Base-by-base conservation (phyloP, 2,888 invertebrate species). In the Phytoseiulus persimilis region DNA sequence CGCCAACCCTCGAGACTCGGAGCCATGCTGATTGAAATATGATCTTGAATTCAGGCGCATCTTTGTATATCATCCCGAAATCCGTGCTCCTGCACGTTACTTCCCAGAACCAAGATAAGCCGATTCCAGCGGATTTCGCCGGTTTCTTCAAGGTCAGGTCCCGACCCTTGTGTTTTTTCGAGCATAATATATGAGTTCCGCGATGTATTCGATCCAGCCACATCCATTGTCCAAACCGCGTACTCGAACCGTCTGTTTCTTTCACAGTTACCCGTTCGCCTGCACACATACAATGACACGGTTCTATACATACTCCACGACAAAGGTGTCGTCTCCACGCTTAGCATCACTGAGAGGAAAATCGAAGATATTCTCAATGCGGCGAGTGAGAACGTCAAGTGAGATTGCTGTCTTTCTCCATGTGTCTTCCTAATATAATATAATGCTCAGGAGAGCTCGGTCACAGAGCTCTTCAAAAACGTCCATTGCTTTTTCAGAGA, bases 61-160 rank as follows among this genome's bases (percentile, higher is more conserved):
- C 84, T 23, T 14, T 84, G 84, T 84, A 84, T 32, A 84, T 84
- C 84, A 84, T 84, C 32, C 84, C 84, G 84, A 84, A 84, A 31
- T 84, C 84, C 32, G 84, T 84, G 31, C 33, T 84, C 32, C 84
- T 84, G 23, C 84, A 84, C 84, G 28, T 31, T 32, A 84, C 84
- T 2, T 33, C 84, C 5, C 84, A 31, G 5, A 84, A 32, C 23
- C 84, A 84, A 31, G 84, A 84, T 31, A 84, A 84, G 14, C 84
- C 84, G 84, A 84, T 84, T 6, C 18, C 84, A 14, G 84, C 84
- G 3, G 84, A 84, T 84, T 84, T 84, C 32, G 84, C 33, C 84
- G 84, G 84, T 31, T 84, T 32, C 32, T 84, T 84, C 31, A 84
- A 84, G 84, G 84, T 84, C 28, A 5, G 6, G 23, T 83, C 6